Conservation (phyloP, 2,888 invertebrate species). For the Halocaridina rubra region DNA sequence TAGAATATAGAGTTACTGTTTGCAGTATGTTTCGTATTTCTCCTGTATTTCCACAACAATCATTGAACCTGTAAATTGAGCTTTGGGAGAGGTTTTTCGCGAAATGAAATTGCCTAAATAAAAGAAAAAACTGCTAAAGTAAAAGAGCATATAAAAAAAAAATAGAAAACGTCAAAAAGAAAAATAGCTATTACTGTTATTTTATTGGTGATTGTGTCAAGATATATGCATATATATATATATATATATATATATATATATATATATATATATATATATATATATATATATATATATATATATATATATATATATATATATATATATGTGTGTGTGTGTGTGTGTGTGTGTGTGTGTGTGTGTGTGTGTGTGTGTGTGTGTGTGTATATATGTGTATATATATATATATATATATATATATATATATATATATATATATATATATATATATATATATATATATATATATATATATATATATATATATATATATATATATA, state of each 20-base stretch:
- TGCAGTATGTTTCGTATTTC: too few relatives aligned
- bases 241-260: background rate
- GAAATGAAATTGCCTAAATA: too few relatives aligned
- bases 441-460: constrained; percentile 21
- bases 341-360: constrained; percentile 16
- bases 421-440: constrained; percentile 21
- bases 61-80: too few relatives aligned
- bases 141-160: too few relatives aligned
- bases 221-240: too few relatives aligned
- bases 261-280: constrained; percentile 44
- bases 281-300: constrained; percentile 42
- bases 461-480: constrained; percentile 23
- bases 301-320: constrained; percentile 45
- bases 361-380: constrained; percentile 21
- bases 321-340: constrained; percentile 38
- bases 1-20: too few relatives aligned
- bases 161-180: too few relatives aligned
- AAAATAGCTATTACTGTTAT: too few relatives aligned
- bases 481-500: constrained; percentile 9
- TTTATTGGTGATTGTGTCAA: too few relatives aligned
- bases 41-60: too few relatives aligned
- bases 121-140: too few relatives aligned
- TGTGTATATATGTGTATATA: constrained; percentile 26
- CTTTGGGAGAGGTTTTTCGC: too few relatives aligned
- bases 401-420: constrained; percentile 21